Evolutionary conservation across 2,888 invertebrate genomes (phyloP).

Genomic region (Pseudococcus jackbeardsleyi): DNA sequence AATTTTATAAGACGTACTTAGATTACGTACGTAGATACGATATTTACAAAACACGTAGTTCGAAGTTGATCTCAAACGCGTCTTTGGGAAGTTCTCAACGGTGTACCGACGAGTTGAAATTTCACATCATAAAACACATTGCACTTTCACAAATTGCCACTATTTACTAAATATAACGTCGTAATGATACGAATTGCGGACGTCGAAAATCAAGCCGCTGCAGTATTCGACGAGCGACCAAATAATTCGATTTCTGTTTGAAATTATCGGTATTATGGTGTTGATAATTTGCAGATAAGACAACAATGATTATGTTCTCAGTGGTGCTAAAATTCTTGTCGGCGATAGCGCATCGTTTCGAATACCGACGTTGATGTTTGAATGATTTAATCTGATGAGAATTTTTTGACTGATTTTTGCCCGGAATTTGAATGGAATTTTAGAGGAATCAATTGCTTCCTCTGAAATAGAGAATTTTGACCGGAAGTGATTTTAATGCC

Average conservation of each 20-base stretch:
- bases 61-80: not conserved
- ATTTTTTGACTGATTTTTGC: too few relatives aligned
- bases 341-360: too few relatives aligned
- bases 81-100: not conserved
- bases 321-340: not conserved
- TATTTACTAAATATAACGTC: not conserved
- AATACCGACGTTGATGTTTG: too few relatives aligned
- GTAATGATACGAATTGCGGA: not conserved
- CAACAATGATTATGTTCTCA: not conserved
- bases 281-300: not conserved
- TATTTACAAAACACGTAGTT: not conserved
- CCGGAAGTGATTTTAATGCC: too few relatives aligned
- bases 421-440: too few relatives aligned
- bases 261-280: not conserved
- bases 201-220: not conserved
- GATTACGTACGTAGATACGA: not conserved
- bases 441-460: too few relatives aligned
- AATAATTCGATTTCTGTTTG: not conserved
- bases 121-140: not conserved
- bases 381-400: too few relatives aligned
- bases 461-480: too few relatives aligned
- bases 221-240: not conserved
- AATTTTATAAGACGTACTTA: not conserved
- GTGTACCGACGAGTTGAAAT: not conserved
- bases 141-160: not conserved